Evolutionary conservation across 2,888 invertebrate genomes (phyloP), one percentile per base, ranked within the genome.

Genomic region (Tinea pellionella): DNA sequence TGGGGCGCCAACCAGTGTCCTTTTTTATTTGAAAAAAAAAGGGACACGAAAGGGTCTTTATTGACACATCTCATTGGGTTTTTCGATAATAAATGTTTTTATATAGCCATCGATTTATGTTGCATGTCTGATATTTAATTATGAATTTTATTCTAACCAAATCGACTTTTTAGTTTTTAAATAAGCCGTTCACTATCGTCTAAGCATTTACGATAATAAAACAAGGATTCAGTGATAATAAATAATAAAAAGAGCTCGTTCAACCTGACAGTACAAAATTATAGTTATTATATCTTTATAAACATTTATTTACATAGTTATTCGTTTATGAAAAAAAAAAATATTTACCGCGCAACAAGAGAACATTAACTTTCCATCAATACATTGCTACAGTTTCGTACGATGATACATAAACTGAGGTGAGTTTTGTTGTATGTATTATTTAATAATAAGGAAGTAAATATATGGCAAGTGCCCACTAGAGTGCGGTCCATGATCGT

Each of bases 321-420:
- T 41, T 41, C 16, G 6, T 47, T 4, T 16, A 13, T 41, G 2
- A 15, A 15, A 16, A 15, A 42, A 42, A 12, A 6, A 2, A 15
- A 15, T 15, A 9, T 47, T 47, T 37, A 9, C 37, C 37, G 24
- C n/a, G 37, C 37, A 9, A 37, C 37, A 37, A n/a, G 1, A 37
- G 2, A 37, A 37, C n/a, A 37, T 1, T 8, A 16, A 12, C 55
- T 11, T 9, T 32, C 32, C 32, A 11, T 57, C 32, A 57, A 57
- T 1, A 30, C 30, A 15, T 13, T 24, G 13, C 57, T 32, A 57
- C 59, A 3, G 12, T 74, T 65, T 65, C 64, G 67, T 68, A 70
- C 59, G 85, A 81, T 84, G 80, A 86, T 85, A 86, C 86, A 80
- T 66, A 73, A 64, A 66, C 71, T 67, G 74, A 84, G 86, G 86